Base-by-base conservation (phyloP, 1,140 invertebrate species). In the Tetragnatha versicolor region DNA sequence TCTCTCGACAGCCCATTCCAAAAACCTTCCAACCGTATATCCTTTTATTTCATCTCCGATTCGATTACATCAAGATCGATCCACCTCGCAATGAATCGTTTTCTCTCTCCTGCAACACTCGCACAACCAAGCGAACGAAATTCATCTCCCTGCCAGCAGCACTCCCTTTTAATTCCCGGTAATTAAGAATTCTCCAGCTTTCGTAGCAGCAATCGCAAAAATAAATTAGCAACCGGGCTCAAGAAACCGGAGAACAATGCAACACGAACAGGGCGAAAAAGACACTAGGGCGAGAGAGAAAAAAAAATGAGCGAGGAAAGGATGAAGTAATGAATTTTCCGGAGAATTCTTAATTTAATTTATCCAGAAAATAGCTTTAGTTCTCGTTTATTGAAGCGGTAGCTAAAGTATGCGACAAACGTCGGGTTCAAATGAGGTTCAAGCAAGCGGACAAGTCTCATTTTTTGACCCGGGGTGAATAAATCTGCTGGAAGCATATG, bases 311-410 rank as follows among this genome's bases (percentile, higher is more conserved):
- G 9, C 1, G 25, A 12, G 12, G 35, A 42, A 63, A 63, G 12
- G n/a, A 10, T 45, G n/a, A 14, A 45, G 33, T 63, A 63, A 63
- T 63, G 20, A 63, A 63, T 63, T 63, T 63, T 63, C 60, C 37
- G 37, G 60, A 42, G 60, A 63, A 63, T 63, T 37, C 60, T 39
- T 63, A 63, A 63, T 63, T 63, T 39, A 63, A 63, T 63, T 63
- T 33, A 29, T 63, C 22, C 25, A 39, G 60, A 63, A 63, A 63
- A 63, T 63, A 63, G 42, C 37, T 63, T 63, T 63, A 63, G 60
- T 63, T 37, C 17, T 33, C 33, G 37, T 25, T 63, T 63, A 63
- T 20, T 45, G 60, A 63, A 63, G 60, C 60, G 37, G 22, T 37
- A 63, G 27, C 35, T 42, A 63, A 63, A 63, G 29, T 4, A 39